phyloP scores from a whole-genome alignment of 2,797 vertebrate species.

The Euthynnus affinis region DNA sequence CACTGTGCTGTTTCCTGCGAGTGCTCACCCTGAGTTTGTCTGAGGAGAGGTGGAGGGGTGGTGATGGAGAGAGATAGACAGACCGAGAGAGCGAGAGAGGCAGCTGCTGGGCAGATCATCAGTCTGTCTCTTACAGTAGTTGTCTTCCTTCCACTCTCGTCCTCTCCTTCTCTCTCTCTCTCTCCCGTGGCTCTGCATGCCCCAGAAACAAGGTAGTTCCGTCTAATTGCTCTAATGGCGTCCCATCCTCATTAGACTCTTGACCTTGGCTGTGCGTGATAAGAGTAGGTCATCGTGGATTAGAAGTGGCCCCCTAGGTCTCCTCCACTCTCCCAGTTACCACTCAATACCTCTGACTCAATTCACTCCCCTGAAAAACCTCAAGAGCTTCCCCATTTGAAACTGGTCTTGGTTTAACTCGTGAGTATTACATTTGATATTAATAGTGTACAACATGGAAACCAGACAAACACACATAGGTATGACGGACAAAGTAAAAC shows the following conservation, averaged over 20 bases:
- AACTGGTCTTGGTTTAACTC: slow-evolving; percentile 16
- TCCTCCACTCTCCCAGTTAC: slow-evolving; percentile 65
- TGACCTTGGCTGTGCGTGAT: slow-evolving; percentile 84
- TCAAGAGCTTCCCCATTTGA: slow-evolving; percentile 50
- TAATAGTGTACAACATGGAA: background rate
- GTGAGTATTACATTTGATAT: background rate
- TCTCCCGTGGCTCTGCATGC: slow-evolving; percentile 65
- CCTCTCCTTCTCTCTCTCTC: slow-evolving; percentile 7
- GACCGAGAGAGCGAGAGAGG: slow-evolving; percentile 41
- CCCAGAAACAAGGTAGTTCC: slow-evolving; percentile 81
- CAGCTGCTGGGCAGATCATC: slow-evolving; percentile 66
- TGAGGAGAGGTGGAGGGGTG: slow-evolving; percentile 27
- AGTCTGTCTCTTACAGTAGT: slow-evolving; percentile 68
- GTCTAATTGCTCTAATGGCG: slow-evolving; percentile 85
- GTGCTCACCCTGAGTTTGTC: slow-evolving; percentile 16
- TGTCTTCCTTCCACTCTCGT: slow-evolving; percentile 31
- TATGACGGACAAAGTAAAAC: background rate
- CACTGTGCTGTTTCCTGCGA: slow-evolving; percentile 44
- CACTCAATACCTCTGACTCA: slow-evolving; percentile 70
- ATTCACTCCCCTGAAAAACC: slow-evolving; percentile 55
- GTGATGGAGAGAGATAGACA: slow-evolving; percentile 8
- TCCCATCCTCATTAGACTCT: slow-evolving; percentile 85
- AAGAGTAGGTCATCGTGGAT: slow-evolving; percentile 82
- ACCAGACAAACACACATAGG: background rate
- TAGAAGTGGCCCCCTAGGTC: slow-evolving; percentile 76